Evolutionary conservation across 2,888 invertebrate species (phyloP), one percentile per base, ranked within the genome.

Genomic region (Cryptops parisi): DNA sequence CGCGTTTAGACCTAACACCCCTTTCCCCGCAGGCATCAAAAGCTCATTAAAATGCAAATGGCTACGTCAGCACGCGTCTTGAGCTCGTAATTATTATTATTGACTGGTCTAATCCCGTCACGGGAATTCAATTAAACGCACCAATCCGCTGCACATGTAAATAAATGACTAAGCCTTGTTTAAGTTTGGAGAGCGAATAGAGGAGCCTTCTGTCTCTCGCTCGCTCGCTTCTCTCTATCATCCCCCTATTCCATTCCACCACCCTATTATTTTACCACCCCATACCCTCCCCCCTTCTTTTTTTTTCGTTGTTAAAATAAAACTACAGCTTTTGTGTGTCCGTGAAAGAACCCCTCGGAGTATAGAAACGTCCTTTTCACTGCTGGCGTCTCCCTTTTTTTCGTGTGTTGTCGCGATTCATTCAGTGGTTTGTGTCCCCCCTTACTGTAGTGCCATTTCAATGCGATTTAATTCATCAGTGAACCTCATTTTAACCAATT

Each of bases 51-150:
- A 41, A 41, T 41, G 43, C 43, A 41, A 41, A 41, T 41, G 9
- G 43, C 9, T n/a, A 41, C 19, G 19, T 41, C 17, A 41, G 19
- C 43, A 5, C 9, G 19, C 12, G 19, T n/a, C 43, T 41, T 12
- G 43, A 19, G 43, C 43, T 17, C 6, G 43, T 41, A 41, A 41
- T 41, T 41, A 17, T 41, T 41, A 19, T 41, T 41, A 41, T 41
- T 41, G 43, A 41, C 9, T 41, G 43, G n/a, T 17, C 19, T 41
- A 41, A 41, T 41, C 43, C 43, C n/a, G 17, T 19, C 12, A 19
- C 43, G n/a, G n/a, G 43, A n/a, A 41, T 41, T 56, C 54, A 57
- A 57, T 57, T 55, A 55, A 55, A n/a, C 5, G 6, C n/a, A 6
- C 17, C n/a, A 5, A 5, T n/a, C 17, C 12, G 6, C 6, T 12